A percentile compares a stretch with the other conserved stretches of the same genome.
These are phyloP conservation scores for Pinna nobilis DNA, from an alignment of 1,140 invertebrate species.

Conservation along the genomic window DNA sequence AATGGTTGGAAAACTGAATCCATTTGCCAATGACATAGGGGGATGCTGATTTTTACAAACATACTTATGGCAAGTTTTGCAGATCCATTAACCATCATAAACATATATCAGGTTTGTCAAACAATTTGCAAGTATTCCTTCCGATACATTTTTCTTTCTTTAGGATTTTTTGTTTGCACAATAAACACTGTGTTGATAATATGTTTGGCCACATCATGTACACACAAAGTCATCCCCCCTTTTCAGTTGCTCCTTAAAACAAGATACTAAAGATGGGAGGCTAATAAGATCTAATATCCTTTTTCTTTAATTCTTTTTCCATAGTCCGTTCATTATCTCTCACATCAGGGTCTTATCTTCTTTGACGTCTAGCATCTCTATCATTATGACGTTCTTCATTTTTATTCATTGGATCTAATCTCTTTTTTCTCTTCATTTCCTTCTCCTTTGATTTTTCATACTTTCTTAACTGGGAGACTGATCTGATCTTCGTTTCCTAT, in stretches of 20 bases:
- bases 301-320: neutral
- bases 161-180: neutral
- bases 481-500: neutral
- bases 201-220: conserved; percentile 37
- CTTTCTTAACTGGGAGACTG: no score
- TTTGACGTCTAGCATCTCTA: conserved; percentile 3
- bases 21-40: conserved; percentile 23
- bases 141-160: conserved; percentile 12
- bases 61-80: conserved; percentile 41
- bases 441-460: neutral
- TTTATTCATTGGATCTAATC: neutral
- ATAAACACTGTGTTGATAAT: conserved; percentile 41
- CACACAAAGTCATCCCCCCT: conserved; percentile 35
- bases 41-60: conserved; percentile 8
- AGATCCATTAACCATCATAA: conserved; percentile 32
- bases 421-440: neutral
- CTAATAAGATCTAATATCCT: neutral
- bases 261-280: conserved; percentile 8
- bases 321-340: neutral
- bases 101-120: conserved; percentile 22
- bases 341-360: conserved; percentile 4
- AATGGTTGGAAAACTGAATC: neutral
- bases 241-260: conserved; percentile 20
- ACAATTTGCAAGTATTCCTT: conserved; percentile 13
- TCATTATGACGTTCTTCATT: neutral